A percentile compares a stretch with the other conserved stretches of the same genome.
phyloP scores from a whole-genome alignment of 2,797 vertebrate genomes.

The Agapornis canus region DNA sequence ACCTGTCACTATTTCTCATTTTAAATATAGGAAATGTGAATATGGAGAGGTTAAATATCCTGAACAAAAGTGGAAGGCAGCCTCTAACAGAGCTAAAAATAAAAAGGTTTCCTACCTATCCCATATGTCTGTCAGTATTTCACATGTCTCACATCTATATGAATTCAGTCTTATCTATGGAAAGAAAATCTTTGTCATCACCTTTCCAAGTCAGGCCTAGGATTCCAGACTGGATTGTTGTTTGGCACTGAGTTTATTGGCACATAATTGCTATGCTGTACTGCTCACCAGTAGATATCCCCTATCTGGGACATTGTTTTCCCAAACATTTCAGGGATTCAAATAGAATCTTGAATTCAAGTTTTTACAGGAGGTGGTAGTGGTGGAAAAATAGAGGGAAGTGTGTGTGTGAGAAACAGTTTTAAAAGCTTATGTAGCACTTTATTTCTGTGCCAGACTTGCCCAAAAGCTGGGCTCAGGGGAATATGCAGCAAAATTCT shows the following conservation, averaged over 20 bases:
- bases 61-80: not conserved
- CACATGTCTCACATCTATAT: not conserved
- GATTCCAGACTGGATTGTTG: not conserved
- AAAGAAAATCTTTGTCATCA: not conserved
- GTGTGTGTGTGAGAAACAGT: not conserved
- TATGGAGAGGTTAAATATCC: not conserved
- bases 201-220: not conserved
- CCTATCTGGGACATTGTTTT: not conserved
- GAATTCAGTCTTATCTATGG: not conserved
- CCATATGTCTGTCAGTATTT: not conserved
- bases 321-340: not conserved
- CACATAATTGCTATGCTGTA: not conserved
- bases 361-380: not conserved
- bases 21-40: not conserved
- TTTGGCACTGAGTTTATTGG: not conserved
- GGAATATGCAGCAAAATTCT: not conserved
- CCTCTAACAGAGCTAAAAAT: not conserved
- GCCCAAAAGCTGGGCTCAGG: not conserved
- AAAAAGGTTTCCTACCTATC: not conserved
- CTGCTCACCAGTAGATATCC: not conserved
- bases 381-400: rapidly evolving
- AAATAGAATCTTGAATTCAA: not conserved
- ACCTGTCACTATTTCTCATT: conserved; percentile 4
- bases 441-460: not conserved
- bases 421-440: not conserved